Base-by-base conservation (phyloP, 2,888 invertebrate species). In the Philereme transversata region DNA sequence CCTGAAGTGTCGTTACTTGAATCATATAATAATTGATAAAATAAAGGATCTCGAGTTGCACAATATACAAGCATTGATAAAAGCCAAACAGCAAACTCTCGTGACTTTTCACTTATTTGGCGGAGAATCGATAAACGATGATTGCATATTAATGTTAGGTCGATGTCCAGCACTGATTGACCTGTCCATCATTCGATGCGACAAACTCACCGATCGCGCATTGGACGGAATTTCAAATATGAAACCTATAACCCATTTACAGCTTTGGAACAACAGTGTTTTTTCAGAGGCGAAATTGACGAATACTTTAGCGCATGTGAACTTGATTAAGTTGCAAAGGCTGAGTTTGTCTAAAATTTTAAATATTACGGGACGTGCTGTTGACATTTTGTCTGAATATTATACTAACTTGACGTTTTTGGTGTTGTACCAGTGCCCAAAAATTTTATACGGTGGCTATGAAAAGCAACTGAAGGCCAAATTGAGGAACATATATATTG, bases 381-480 rank as follows among this genome's bases (percentile, higher is more conserved):
- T 92, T 4, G 87, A 88, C 69, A 71, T 89, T 10, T 87, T 92
- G 67, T 86, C 90, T 3, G 87, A 87, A 71, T 79, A 86, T 70
- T 92, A 90, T 63, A 88, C 82, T 60, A 82, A 82, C 64, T 74
- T 93, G 0, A 87, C 82, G 62, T 91, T 91, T 72, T 69, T 93
- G 41, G 88, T 92, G 36, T 68, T 93, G 8, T 93, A 92, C 62
- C 87, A 88, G 60, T 93, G 93, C 67, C 88, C 88, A 7, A 80
- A 73, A 73, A 86, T 92, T 45, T 79, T 85, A 49, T 82, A 86
- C 63, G 84, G 82, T 22, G 87, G 88, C 73, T 90, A 89, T 75
- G 87, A 87, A 72, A 87, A 87, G 67, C 86, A 88, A 68, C 72
- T 92, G 8, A 87, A 87, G 68, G 79, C 84, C 3, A 91, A 90